These are phyloP conservation scores for Trichonephila inaurata DNA, from an alignment of 1,140 invertebrate genomes.

Conservation along the genomic window DNA sequence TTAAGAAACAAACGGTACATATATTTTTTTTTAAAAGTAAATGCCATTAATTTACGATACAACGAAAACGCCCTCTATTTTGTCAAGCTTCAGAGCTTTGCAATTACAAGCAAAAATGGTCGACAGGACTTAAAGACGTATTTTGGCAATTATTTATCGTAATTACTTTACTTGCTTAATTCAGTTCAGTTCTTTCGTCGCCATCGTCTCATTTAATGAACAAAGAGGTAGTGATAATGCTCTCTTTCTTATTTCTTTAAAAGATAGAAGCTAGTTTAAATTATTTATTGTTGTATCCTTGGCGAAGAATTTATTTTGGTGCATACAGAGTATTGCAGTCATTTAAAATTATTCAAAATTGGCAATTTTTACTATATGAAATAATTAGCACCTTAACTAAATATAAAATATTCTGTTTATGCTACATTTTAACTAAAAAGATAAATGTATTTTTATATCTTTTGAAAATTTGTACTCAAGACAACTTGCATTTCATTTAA, in stretches of 20 bases:
- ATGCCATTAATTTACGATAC: not conserved
- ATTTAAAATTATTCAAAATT: too few relatives aligned
- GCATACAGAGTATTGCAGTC: too few relatives aligned
- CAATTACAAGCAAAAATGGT: slow-evolving; percentile 15
- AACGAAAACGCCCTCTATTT: not conserved
- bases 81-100: not conserved
- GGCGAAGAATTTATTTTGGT: too few relatives aligned
- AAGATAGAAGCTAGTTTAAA: not conserved
- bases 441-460: too few relatives aligned
- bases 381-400: too few relatives aligned
- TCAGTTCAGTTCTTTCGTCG: not conserved
- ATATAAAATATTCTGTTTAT: too few relatives aligned
- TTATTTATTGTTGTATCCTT: not conserved
- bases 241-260: not conserved
- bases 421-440: too few relatives aligned
- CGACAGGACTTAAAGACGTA: slow-evolving; percentile 22
- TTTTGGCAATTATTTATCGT: slow-evolving; percentile 41
- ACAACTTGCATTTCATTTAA: too few relatives aligned
- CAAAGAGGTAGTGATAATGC: not conserved
- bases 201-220: not conserved
- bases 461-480: too few relatives aligned
- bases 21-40: not conserved
- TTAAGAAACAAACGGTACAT: not conserved
- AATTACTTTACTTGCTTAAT: slow-evolving; percentile 48
- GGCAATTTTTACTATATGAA: too few relatives aligned